These are phyloP conservation scores for Calliscelio sp. DNA, from an alignment of 2,888 invertebrate species.

Conservation along the genomic window DNA sequence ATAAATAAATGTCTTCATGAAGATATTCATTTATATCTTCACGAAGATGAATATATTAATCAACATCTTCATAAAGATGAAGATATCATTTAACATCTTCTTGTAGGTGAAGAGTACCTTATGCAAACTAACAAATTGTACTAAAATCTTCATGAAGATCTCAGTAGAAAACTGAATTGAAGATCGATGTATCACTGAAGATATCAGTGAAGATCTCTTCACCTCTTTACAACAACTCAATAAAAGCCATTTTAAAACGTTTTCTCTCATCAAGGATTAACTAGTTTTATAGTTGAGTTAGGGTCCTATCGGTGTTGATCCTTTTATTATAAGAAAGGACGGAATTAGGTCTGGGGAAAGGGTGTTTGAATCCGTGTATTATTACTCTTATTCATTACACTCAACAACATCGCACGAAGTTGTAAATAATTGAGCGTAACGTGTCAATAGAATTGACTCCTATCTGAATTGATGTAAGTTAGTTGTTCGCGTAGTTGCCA, in stretches of 20 bases:
- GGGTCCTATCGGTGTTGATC: constrained; percentile 31
- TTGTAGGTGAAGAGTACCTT: too few species aligned
- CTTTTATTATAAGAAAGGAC: constrained; percentile 42
- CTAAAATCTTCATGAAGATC: too few species aligned
- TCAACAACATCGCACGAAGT: constrained; percentile 40
- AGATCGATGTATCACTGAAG: too few species aligned
- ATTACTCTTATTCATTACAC: constrained; percentile 54
- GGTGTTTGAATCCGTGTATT: constrained; percentile 53
- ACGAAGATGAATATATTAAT: too few species aligned
- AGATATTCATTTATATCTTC: too few species aligned
- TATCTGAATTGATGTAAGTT: constrained; percentile 46
- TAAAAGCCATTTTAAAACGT: neutral
- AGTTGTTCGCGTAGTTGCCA: constrained; percentile 34
- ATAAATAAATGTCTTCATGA: too few species aligned
- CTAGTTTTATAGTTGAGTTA: constrained; percentile 16
- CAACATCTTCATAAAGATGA: too few species aligned
- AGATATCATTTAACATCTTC: too few species aligned
- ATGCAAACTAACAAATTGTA: too few species aligned
- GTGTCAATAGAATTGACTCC: constrained; percentile 59
- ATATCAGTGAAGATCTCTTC: too few species aligned
- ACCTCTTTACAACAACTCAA: too few species aligned
- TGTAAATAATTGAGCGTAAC: constrained; percentile 60
- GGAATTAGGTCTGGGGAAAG: constrained; percentile 41
- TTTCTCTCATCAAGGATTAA: constrained; percentile 38
- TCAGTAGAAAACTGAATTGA: too few species aligned